Base-by-base conservation (phyloP, 2,888 invertebrate species). In the Bombylius major region DNA sequence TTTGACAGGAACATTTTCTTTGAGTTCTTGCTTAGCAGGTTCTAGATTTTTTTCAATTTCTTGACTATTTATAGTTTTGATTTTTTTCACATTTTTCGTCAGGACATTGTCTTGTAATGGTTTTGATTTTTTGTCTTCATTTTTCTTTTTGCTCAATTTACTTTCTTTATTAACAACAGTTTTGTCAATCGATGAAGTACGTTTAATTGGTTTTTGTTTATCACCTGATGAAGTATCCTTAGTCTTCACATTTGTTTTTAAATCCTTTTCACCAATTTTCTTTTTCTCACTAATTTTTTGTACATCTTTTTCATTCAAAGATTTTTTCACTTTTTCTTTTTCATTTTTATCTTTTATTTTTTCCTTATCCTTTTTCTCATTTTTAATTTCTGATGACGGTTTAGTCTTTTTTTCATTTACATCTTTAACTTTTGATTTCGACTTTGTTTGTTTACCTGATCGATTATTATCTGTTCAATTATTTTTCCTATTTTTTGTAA, bases 401-500 rank as follows among this genome's bases (percentile, higher is more conserved):
- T 47, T 33, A 12, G 33, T 23, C 3, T 23, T 23, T 23, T 23
- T 23, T 23, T 23, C 23, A 23, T 23, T 23, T 23, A 23, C 3
- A 2, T 23, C 23, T 23, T 23, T 23, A 1, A 23, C 23, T 55
- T 69, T 71, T 46, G 58, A 46, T 59, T 65, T 67, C 50, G 32
- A 71, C 72, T 65, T 75, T 76, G 45, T 58, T 62, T 57, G 34
- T 12, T 49, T 51, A 13, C 58, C 63, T 33, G 50, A 58, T 80
- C 79, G 56, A 87, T 72, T 66, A n/a, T n/a, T n/a, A 87, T 84
- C 58, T 82, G 80, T 59, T 86, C 84, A 53, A 90, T 75, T 33
- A 86, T 86, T 65, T 77, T 79, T 1, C 83, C 96, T 62, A 98
- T 80, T 12, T 83, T 79, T 76, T 96, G 96, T 11, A 98, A 77